Percentiles rank a stretch among this genome's conserved stretches.
Conservation (phyloP, 2,113 vertebrate genomes). For the Bubo bubo region DNA sequence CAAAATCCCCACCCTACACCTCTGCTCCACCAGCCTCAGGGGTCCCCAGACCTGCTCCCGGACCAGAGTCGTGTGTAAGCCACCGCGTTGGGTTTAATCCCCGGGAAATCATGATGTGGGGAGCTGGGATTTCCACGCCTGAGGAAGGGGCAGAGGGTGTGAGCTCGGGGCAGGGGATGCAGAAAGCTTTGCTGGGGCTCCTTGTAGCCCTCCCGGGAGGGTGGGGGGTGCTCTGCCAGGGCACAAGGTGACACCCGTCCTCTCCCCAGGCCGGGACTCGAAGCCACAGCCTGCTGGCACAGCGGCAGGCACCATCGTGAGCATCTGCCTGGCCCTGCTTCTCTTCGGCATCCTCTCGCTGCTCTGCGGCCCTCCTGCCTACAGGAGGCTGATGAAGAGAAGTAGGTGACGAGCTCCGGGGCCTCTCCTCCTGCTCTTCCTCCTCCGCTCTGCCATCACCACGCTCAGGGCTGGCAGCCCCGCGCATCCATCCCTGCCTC, state of each 20-base stretch:
- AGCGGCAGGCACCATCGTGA: neutral
- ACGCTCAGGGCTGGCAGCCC: neutral
- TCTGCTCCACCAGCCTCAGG: neutral
- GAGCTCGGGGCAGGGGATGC: neutral
- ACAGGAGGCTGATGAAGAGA: constrained; percentile 73
- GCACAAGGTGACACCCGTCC: neutral
- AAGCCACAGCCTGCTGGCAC: neutral
- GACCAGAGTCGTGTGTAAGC: constrained; percentile 69
- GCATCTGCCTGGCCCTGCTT: constrained; percentile 70
- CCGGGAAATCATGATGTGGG: rapidly evolving
- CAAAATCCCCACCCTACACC: neutral
- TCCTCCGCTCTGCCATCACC: rapidly evolving
- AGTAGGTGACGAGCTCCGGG: constrained; percentile 26
- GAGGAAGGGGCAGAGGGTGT: rapidly evolving
- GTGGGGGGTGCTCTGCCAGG: neutral
- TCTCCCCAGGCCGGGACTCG: constrained; percentile 56
- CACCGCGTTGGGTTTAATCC: rapidly evolving
- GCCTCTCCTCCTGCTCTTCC: neutral
- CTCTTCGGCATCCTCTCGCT: constrained; percentile 51
- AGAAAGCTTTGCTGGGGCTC: neutral
- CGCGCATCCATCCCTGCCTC: rapidly evolving
- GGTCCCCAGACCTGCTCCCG: neutral
- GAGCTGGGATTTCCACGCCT: neutral
- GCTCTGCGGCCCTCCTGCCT: constrained; percentile 62
- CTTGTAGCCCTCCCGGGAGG: rapidly evolving